Base-by-base conservation (phyloP, 1,140 invertebrate genomes). In the Acromyrmex charruanus region DNA sequence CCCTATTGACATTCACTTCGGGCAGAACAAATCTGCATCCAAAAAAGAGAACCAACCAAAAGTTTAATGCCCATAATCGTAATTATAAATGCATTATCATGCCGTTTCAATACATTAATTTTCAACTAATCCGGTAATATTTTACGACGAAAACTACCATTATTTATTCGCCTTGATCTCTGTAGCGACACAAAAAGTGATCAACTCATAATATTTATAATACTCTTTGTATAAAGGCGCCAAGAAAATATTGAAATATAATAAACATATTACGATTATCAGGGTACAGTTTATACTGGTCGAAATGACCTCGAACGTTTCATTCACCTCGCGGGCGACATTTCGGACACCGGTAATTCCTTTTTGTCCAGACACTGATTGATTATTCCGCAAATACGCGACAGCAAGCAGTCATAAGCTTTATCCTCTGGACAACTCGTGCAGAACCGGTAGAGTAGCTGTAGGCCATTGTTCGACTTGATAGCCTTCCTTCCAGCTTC, bases 401-500 rank as follows among this genome's bases (percentile, higher is more conserved):
- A 96, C 69, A 97, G 89, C 0, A 97, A 91, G 28, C 95, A 95
- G 92, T 97, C 97, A 88, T 96, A 97, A 9, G 95, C 94, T 72
- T 96, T 96, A 88, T 97, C 96, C 89, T 97, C 96, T 3, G 97
- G 97, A 91, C 97, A 97, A 61, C 95, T 95, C 0, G 94, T 95
- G 89, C 96, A 97, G 93, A 97, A 97, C 86, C 96, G 95, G 92
- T 97, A 96, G 4, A 97, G 93, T 18, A 96, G 94, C 79, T 96
- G 95, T 58, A 97, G 95, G 74, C 96, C 96, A 93, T 96, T 96
- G 89, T 96, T 96, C 28, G 95, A 95, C 84, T 96, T 96, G 77
- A 97, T 94, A 16, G 96, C 96, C 87, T 96, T 95, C 59, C 96
- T 95, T 16, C 97, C 97, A 16, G 95, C 93, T 89, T 96, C 97